Evolutionary conservation across 2,888 invertebrate species (phyloP), one percentile per base, ranked within the genome.

Genomic region (Deilephila elpenor): DNA sequence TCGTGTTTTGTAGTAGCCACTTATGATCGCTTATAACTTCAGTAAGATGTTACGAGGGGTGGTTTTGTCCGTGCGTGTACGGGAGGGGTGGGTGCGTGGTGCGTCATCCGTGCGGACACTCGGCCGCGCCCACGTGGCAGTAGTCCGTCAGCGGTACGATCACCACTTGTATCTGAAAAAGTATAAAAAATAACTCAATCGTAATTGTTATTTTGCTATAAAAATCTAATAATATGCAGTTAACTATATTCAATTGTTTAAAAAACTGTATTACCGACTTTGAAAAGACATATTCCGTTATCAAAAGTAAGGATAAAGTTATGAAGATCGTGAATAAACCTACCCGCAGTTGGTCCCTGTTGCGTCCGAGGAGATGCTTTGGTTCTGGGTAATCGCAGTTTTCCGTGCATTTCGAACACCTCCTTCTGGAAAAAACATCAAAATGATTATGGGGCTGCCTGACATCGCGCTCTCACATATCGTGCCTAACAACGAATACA

Each of bases 331-430:
- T 1, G 25, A 1, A 25, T 25, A 1, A 37, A 59, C 87, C 84
- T 37, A 95, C 95, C 86, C 97, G 96, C 44, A 98, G 92, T 82
- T 96, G 96, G 85, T 97, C 97, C 59, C 95, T 93, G 80, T 96
- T 95, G 3, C 95, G 94, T 1, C 97, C 97, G 73, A 97, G 95
- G 71, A 97, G 90, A 81, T 96, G 97, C 8, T 86, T 80, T 1
- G 92, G 91, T 75, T 94, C 93, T 0, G 89, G 86, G 2, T 77
- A 73, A 5, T 89, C 90, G 74, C 83, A 87, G 70, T 77, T 80
- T 0, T 90, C 90, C 1, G 86, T 86, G 72, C 93, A 93, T 74
- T 93, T 93, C 0, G 89, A 82, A 77, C 93, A 94, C 0, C 88
- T 86, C 19, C 92, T 91, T 83, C 3, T 80, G 78, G 25, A 25